Percentiles rank a stretch among this genome's conserved stretches.
These are phyloP conservation scores for Rhinopomastus cyanomelas DNA, from an alignment of 2,113 vertebrate species.

Conservation along the genomic window DNA sequence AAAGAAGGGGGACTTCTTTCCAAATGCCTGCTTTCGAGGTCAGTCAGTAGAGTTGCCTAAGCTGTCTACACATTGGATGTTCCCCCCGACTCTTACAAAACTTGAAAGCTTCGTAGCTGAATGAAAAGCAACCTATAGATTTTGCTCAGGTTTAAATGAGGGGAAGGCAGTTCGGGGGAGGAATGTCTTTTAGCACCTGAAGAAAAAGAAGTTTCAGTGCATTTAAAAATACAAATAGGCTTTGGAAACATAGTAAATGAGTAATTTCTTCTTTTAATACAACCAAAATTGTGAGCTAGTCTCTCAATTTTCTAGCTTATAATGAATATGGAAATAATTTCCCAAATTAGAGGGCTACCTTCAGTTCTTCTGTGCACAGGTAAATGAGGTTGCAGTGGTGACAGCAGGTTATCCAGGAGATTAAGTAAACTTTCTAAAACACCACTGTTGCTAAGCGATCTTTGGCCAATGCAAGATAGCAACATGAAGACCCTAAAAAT, in stretches of 20 bases:
- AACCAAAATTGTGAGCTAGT: not conserved
- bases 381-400: constrained; percentile 89
- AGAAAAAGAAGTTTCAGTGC: not conserved
- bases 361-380: constrained; percentile 85
- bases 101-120: not conserved
- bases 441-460: constrained; percentile 96
- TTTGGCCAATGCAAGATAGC: constrained; percentile 97
- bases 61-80: not conserved
- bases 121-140: not conserved
- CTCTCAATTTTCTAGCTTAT: not conserved
- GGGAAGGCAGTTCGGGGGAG: no score
- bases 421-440: constrained; percentile 96
- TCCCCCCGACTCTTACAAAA: not conserved
- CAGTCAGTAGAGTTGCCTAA: not conserved
- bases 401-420: constrained; percentile 92
- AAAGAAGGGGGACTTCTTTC: not conserved
- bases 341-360: constrained; percentile 75
- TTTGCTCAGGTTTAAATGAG: not conserved
- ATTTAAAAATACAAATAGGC: not conserved
- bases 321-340: not conserved
- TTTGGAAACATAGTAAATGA: not conserved
- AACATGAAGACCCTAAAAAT: constrained; percentile 94
- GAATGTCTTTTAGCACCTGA: not conserved
- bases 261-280: not conserved
- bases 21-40: not conserved